A percentile compares a stretch with the other conserved stretches of the same genome.
Conservation (phyloP, 2,888 invertebrate genomes). For the Nephrotoma appendiculata region DNA sequence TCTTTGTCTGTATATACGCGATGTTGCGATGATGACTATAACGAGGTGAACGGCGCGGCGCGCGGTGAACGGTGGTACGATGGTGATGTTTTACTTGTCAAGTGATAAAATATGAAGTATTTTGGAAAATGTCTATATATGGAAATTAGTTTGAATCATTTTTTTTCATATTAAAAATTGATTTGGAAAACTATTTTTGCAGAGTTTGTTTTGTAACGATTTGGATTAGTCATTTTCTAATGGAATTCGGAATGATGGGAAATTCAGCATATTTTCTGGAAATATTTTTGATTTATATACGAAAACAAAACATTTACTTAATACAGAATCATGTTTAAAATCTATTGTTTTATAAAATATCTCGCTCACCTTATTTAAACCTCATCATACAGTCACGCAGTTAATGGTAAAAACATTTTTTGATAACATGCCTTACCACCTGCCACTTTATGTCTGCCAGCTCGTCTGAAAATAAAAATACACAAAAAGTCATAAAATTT, state of each 20-base stretch:
- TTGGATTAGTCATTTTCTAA: not conserved
- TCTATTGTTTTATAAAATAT: not conserved
- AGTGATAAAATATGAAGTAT: not conserved
- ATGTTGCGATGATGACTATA: not conserved
- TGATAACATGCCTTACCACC: not conserved
- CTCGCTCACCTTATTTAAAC: not conserved
- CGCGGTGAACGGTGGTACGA: not conserved
- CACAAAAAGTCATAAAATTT: not conserved
- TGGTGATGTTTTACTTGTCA: not conserved
- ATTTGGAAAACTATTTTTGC: not conserved
- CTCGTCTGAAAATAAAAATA: not conserved
- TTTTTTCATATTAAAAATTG: not conserved
- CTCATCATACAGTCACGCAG: not conserved
- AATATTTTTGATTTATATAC: not conserved
- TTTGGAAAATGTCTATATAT: not conserved
- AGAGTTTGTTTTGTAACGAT: not conserved
- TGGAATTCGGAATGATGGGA: not conserved
- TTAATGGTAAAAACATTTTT: not conserved
- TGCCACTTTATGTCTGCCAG: not conserved
- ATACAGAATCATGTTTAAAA: not conserved
- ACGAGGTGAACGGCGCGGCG: not conserved
- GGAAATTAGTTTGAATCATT: not conserved
- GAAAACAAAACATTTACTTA: not conserved
- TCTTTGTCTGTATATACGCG: not conserved
- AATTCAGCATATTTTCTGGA: not conserved